Percentiles rank a stretch among this genome's conserved stretches.
phyloP scores from a whole-genome alignment of 2,888 invertebrate species.

The Lasioglossum figueresi region DNA sequence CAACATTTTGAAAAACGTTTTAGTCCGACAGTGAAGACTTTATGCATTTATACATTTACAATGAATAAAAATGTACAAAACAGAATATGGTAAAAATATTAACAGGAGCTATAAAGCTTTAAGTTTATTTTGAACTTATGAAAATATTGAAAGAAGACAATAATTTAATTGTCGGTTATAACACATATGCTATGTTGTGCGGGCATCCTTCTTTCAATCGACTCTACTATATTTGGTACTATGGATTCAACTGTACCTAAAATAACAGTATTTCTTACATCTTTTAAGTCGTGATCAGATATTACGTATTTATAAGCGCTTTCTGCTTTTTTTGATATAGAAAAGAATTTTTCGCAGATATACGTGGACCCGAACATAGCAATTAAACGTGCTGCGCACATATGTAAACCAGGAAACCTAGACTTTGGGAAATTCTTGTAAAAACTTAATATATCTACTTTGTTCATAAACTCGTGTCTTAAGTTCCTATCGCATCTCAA shows the following conservation, averaged over 20 bases:
- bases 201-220: neutral
- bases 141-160: neutral
- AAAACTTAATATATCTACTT: neutral
- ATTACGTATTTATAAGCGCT: neutral
- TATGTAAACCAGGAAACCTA: slow-evolving; percentile 7
- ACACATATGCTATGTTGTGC: neutral
- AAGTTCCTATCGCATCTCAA: slow-evolving; percentile 7
- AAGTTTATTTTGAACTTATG: neutral
- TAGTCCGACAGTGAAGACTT: neutral
- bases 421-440: neutral
- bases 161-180: slow-evolving; percentile 3
- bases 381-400: neutral
- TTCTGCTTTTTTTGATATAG: slow-evolving; percentile 10
- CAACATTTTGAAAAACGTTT: neutral
- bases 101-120: neutral
- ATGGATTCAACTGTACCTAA: slow-evolving; percentile 1
- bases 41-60: neutral
- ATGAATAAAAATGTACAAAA: neutral
- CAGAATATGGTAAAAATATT: neutral
- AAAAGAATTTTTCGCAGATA: slow-evolving; percentile 10
- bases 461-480: slow-evolving; percentile 1
- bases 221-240: slow-evolving; percentile 1
- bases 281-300: slow-evolving; percentile 10
- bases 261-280: neutral
- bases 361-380: slow-evolving; percentile 20